phyloP scores from a whole-genome alignment of 1,140 invertebrate genomes.

The Pseudomyrmex flavicornis region DNA sequence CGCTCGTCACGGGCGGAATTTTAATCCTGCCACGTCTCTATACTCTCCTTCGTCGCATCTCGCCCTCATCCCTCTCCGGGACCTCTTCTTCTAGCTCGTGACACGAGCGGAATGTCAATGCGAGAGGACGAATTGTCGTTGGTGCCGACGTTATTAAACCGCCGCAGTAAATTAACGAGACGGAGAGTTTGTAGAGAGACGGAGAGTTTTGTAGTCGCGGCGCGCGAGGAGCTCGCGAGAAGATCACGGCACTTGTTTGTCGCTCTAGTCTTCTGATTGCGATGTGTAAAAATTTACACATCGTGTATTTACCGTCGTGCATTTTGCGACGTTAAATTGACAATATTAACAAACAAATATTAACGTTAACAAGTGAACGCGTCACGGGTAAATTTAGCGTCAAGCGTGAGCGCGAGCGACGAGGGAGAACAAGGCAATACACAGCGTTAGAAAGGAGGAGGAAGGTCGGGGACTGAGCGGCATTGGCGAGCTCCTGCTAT shows the following conservation, averaged over 20 bases:
- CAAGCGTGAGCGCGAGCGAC: too few relatives aligned
- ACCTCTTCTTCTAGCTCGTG: not conserved
- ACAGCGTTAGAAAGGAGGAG: not conserved
- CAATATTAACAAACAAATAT: too few relatives aligned
- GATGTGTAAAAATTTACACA: too few relatives aligned
- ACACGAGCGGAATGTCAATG: conserved; percentile 31
- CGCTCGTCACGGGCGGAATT: conserved; percentile 37
- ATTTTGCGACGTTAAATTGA: too few relatives aligned
- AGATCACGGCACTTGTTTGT: too few relatives aligned
- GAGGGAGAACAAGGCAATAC: not conserved
- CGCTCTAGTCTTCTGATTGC: too few relatives aligned
- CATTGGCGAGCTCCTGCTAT: conserved; percentile 17
- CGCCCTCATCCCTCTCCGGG: not conserved
- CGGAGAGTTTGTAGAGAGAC: not conserved
- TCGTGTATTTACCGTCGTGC: too few relatives aligned
- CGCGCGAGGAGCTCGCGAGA: too few relatives aligned
- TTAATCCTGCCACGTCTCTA: conserved; percentile 30
- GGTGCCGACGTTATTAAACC: conserved; percentile 53
- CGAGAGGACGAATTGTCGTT: not conserved
- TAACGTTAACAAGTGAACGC: too few relatives aligned
- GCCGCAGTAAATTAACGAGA: conserved; percentile 5
- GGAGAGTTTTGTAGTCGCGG: too few relatives aligned
- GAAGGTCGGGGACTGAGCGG: conserved; percentile 2
- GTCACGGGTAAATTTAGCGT: not conserved
- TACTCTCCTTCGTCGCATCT: not conserved